Conservation (phyloP, 2,113 vertebrate species). For the Thunnus thynnus region DNA sequence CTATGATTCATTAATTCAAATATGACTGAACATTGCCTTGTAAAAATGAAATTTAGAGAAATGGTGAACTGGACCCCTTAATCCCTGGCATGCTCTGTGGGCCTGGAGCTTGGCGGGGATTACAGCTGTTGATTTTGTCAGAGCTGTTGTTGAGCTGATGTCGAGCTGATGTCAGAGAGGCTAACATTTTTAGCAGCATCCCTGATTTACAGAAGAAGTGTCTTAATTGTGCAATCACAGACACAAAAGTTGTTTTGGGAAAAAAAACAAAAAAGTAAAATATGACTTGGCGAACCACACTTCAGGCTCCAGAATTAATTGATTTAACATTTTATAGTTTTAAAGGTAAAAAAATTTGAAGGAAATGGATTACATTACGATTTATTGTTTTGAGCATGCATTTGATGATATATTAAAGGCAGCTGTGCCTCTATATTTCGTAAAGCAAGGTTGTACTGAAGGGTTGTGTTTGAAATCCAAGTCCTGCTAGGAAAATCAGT, state of each 20-base stretch:
- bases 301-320: not conserved
- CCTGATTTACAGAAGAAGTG: conserved; percentile 7
- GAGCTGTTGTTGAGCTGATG: conserved; percentile 32
- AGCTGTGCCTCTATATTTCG: too few relatives aligned
- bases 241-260: conserved; percentile 13
- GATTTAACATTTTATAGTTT: conserved; percentile 17
- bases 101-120: conserved; percentile 27
- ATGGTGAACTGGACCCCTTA: conserved; percentile 30
- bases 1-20: not conserved
- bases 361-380: not conserved
- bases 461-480: not conserved
- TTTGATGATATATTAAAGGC: conserved; percentile 3
- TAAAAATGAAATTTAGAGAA: conserved; percentile 53
- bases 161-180: conserved; percentile 28
- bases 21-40: conserved; percentile 15
- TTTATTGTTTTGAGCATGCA: not conserved
- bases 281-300: not conserved
- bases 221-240: conserved; percentile 19
- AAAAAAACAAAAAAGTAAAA: not conserved
- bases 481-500: not conserved
- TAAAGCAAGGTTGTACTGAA: not conserved
- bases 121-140: conserved; percentile 55
- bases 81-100: conserved; percentile 47
- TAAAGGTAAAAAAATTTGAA: not conserved
- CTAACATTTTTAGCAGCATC: conserved; percentile 23